Conservation (phyloP, 2,888 invertebrate species). For the Sphaerophoria rueppellii region DNA sequence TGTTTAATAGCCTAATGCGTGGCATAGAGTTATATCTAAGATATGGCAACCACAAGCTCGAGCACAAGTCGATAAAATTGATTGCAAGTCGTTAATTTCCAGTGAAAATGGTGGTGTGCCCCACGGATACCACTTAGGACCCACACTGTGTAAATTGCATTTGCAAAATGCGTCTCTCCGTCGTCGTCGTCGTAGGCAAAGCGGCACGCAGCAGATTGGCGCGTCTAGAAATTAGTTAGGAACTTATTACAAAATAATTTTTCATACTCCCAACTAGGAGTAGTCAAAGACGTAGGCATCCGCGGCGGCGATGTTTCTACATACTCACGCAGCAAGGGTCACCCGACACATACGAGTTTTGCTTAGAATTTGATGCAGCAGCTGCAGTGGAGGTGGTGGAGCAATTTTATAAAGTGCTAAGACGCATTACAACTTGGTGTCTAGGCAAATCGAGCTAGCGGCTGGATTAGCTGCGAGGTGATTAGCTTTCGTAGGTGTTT, state of each 20-base stretch:
- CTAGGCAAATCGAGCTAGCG: conserved; percentile 15
- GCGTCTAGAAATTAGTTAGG: conserved; percentile 63
- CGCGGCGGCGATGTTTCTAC: not conserved
- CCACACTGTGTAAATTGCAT: conserved; percentile 72
- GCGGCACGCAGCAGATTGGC: conserved; percentile 59
- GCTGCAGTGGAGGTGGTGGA: conserved; percentile 1
- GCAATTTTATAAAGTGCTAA: conserved; percentile 71
- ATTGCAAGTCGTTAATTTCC: conserved; percentile 73
- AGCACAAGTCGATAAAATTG: conserved; percentile 69
- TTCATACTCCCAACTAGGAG: conserved; percentile 54
- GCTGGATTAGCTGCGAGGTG: conserved; percentile 52
- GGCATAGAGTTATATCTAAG: conserved; percentile 6
- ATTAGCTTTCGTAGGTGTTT: conserved; percentile 47
- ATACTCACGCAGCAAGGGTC: conserved; percentile 19
- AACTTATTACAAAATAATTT: conserved; percentile 73
- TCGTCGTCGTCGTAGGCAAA: conserved; percentile 45
- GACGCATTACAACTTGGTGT: conserved; percentile 55
- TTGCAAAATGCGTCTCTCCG: conserved; percentile 43
- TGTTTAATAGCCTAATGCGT: conserved; percentile 65
- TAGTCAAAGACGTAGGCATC: not conserved
- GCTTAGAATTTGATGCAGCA: not conserved
- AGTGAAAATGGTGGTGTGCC: conserved; percentile 51
- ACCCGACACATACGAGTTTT: conserved; percentile 1
- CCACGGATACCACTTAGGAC: conserved; percentile 70
- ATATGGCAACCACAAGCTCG: conserved; percentile 1